Conservation (phyloP, 2,888 invertebrate genomes). For the Conchocele bisecta region DNA sequence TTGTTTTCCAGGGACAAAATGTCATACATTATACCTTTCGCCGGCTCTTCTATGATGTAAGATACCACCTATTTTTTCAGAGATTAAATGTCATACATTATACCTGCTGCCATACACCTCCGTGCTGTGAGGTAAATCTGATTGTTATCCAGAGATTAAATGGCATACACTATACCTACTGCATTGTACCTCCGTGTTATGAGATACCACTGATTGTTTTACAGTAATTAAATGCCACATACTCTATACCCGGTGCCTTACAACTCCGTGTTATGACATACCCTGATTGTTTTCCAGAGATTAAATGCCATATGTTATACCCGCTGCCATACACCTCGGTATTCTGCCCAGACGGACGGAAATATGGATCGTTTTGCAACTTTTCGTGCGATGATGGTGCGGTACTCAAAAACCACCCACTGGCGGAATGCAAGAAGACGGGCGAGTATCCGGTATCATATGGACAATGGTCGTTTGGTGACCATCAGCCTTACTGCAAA, state of each 20-base stretch:
- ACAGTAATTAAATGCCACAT: constrained; percentile 40
- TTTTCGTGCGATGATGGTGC: constrained; percentile 50
- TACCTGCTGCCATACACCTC: too few species aligned
- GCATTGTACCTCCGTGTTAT: too few species aligned
- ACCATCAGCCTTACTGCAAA: constrained; percentile 56
- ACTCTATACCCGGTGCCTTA: constrained; percentile 49
- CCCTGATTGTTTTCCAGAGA: constrained; percentile 51
- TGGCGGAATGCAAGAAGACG: constrained; percentile 39
- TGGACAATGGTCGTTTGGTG: constrained; percentile 48
- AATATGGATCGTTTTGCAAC: constrained; percentile 50
- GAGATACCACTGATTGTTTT: constrained; percentile 6
- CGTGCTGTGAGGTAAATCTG: too few species aligned
- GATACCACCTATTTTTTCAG: too few species aligned
- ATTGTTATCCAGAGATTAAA: too few species aligned
- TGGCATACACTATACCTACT: too few species aligned
- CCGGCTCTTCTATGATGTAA: too few species aligned
- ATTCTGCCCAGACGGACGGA: constrained; percentile 40
- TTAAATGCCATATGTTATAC: constrained; percentile 45
- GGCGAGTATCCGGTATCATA: constrained; percentile 50
- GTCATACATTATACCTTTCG: too few species aligned
- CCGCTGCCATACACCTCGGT: constrained; percentile 48
- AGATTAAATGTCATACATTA: too few species aligned
- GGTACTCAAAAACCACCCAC: constrained; percentile 8
- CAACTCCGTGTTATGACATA: constrained; percentile 47
- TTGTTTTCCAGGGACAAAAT: too few species aligned